Evolutionary conservation across 2,888 invertebrate species (phyloP).

Genomic region (Epinotia ramella): DNA sequence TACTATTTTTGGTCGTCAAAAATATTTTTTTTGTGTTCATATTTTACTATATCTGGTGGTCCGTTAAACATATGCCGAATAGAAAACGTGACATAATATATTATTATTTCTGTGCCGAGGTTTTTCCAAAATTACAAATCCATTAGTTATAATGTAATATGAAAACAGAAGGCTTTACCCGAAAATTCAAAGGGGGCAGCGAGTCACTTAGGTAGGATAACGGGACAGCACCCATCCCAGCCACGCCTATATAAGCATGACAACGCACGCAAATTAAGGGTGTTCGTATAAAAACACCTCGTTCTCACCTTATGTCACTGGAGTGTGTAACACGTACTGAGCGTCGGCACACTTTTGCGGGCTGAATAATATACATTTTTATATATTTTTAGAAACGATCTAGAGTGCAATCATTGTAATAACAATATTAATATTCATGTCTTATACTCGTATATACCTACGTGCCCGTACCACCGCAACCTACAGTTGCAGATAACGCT

Average conservation of each 20-base stretch:
- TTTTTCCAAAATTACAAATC: conserved; percentile 33
- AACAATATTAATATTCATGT: no score
- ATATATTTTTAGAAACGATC: not conserved
- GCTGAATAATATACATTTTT: conserved; percentile 28
- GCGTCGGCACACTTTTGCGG: not conserved
- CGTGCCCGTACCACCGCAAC: no score
- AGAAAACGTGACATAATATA: not conserved
- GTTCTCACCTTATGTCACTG: conserved; percentile 32
- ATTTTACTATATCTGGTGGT: no score
- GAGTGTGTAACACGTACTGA: conserved; percentile 12
- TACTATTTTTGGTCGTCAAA: no score
- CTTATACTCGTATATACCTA: no score
- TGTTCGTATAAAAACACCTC: conserved; percentile 31
- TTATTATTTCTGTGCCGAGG: conserved; percentile 7
- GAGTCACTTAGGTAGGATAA: conserved; percentile 40
- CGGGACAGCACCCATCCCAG: conserved; percentile 27
- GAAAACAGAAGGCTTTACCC: conserved; percentile 41
- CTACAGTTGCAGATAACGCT: no score
- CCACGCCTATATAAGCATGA: conserved; percentile 37
- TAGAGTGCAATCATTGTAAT: not conserved
- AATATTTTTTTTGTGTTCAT: no score
- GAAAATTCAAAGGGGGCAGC: conserved; percentile 29
- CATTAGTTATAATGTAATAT: conserved; percentile 39
- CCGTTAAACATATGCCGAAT: no score
- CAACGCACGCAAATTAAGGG: conserved; percentile 37